Evolutionary conservation across 1,140 invertebrate species (phyloP).

Genomic region (Caerostris darwini): DNA sequence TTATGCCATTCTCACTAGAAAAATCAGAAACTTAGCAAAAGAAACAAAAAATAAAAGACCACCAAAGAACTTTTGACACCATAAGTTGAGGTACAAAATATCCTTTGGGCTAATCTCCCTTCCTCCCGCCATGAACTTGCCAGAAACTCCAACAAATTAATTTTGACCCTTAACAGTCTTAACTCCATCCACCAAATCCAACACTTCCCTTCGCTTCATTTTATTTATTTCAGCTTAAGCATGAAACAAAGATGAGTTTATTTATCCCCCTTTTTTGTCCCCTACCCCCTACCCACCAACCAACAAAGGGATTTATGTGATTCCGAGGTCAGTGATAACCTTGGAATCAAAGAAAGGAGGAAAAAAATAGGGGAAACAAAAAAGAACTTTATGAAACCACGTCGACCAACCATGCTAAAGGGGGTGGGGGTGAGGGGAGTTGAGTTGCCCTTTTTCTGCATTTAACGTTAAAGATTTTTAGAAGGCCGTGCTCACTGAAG

Average conservation of each 20-base stretch:
- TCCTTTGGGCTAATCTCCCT: slow-evolving; percentile 14
- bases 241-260: slow-evolving; percentile 30
- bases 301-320: slow-evolving; percentile 43
- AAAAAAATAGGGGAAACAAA: not conserved
- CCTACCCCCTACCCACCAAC: not conserved
- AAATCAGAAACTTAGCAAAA: too few species aligned
- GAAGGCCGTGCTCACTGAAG: not conserved
- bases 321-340: slow-evolving; percentile 13
- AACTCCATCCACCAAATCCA: slow-evolving; percentile 8
- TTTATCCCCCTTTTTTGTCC: not conserved
- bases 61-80: too few species aligned
- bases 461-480: slow-evolving; percentile 52
- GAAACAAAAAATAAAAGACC: too few species aligned
- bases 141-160: slow-evolving; percentile 29
- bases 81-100: not conserved
- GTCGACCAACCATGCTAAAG: not conserved
- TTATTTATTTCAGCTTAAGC: slow-evolving; percentile 21
- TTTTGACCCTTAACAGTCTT: slow-evolving; percentile 10
- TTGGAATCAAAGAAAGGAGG: too few species aligned
- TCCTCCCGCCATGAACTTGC: not conserved
- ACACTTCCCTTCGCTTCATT: not conserved
- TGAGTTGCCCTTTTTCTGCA: not conserved
- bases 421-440: not conserved
- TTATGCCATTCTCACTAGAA: too few species aligned
- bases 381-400: slow-evolving; percentile 28